Base-by-base conservation (phyloP, 2,113 vertebrate species). In the Cebus imitator region DNA sequence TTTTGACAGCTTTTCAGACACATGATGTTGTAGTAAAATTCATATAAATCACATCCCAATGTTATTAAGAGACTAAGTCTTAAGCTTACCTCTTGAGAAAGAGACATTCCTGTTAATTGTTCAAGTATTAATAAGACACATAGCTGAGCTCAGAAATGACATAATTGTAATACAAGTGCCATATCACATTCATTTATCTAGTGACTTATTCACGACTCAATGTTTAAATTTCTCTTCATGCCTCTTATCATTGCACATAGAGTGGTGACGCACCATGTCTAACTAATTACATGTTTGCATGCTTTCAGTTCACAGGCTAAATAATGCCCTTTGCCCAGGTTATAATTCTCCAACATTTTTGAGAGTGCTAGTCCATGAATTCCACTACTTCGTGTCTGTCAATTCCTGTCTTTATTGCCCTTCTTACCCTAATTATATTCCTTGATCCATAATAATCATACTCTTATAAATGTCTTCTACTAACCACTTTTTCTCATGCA, bases 1-100 rank as follows among this genome's bases (percentile, higher is more conserved):
- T 90, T 97, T 95, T 96, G 95, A 96, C 92, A 97, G 68, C 21
- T 72, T 87, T 97, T 97, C 43, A 79, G 55, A 80, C 87, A 35
- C 7, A 52, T 55, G 13, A 72, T 57, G 18, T 87, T 96, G 21
- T 5, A 40, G 14, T 52, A 92, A 93, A 97, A 90, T 83, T 96
- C 35, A 50, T 57, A 52, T 52, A 87, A 95, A 82, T 96, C 30
- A 76, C 25, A 91, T 30, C 6, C 75, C 8, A 55, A 81, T 78
- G 25, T 92, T n/a, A 80, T 52, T 93, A 52, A n/a, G 3, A 72
- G 45, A 37, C 66, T 81, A 95, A 68, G 11, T 73, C 2, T 9
- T 4, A 8, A 90, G 40, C 9, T 27, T 76, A 23, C 81, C 66
- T 86, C 21, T 79, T 88, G 35, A 43, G 21, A 50, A 80, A 57